phyloP scores from a whole-genome alignment of 2,797 vertebrate genomes.

The Aselliscus stoliczkanus region DNA sequence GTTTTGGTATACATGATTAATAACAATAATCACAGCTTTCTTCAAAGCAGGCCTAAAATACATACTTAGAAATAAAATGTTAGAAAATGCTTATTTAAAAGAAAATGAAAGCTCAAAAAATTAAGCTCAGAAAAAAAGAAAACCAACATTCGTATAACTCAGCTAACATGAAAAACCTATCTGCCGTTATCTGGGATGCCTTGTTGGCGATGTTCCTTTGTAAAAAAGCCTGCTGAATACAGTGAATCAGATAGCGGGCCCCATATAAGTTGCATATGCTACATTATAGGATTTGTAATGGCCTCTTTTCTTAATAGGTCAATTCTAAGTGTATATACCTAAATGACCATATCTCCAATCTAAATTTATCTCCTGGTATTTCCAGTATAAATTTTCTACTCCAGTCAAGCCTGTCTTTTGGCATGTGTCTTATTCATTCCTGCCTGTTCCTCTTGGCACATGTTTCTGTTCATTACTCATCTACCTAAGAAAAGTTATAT shows the following conservation, averaged over 20 bases:
- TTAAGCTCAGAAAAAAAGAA: background rate
- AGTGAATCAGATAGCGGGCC: background rate
- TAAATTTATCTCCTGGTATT: background rate
- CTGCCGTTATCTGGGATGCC: background rate
- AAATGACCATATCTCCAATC: background rate
- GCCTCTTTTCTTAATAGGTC: background rate
- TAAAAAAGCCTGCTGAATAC: background rate
- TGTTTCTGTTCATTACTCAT: background rate
- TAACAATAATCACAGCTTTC: background rate
- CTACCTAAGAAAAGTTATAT: background rate
- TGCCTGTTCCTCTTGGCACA: background rate
- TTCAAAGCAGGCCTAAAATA: constrained; percentile 34
- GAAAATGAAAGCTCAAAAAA: background rate
- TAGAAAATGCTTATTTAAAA: background rate
- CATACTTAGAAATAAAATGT: background rate
- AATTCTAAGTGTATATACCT: background rate
- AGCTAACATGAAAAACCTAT: background rate
- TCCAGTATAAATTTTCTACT: background rate
- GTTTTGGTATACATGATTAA: background rate
- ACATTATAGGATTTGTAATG: background rate
- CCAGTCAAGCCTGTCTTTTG: background rate
- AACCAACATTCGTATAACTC: background rate
- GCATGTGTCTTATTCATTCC: background rate
- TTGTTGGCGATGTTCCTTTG: background rate
- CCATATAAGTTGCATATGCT: fast-evolving